Evolutionary conservation across 1,140 invertebrate genomes (phyloP).

Genomic region (Aradophagus sp.): DNA sequence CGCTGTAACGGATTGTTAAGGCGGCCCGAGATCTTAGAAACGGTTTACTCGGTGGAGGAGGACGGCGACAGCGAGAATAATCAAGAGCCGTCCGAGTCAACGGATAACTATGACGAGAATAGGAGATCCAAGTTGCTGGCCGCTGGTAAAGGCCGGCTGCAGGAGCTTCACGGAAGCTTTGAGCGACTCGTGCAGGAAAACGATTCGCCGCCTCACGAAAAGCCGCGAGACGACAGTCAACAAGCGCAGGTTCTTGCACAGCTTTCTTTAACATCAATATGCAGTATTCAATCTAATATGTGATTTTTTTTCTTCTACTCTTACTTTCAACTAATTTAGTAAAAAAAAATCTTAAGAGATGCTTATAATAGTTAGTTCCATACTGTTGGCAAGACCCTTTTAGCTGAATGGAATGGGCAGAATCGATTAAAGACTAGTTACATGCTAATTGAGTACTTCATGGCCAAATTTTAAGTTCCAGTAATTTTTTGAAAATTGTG

Average conservation of each 20-base stretch:
- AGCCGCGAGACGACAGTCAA: slow-evolving; percentile 69
- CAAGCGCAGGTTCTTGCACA: slow-evolving; percentile 66
- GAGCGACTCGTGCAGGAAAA: slow-evolving; percentile 71
- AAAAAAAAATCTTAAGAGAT: too few relatives aligned
- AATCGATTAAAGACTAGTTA: too few relatives aligned
- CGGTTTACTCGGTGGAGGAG: slow-evolving; percentile 89
- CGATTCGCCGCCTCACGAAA: slow-evolving; percentile 61
- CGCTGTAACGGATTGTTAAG: slow-evolving; percentile 84
- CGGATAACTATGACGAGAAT: slow-evolving; percentile 64
- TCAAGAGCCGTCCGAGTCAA: slow-evolving; percentile 73
- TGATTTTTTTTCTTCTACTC: too few relatives aligned
- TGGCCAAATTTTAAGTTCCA: too few relatives aligned
- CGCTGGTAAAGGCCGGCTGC: slow-evolving; percentile 65
- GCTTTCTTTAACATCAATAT: too few relatives aligned
- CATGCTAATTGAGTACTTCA: too few relatives aligned
- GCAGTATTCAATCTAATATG: too few relatives aligned
- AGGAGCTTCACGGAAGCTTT: slow-evolving; percentile 73
- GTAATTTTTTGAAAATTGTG: too few relatives aligned
- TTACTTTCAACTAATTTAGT: too few relatives aligned
- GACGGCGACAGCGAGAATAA: slow-evolving; percentile 81
- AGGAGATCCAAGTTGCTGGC: slow-evolving; percentile 57
- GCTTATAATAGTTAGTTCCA: too few relatives aligned
- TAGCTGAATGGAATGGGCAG: too few relatives aligned
- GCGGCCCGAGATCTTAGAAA: slow-evolving; percentile 87
- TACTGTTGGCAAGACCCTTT: too few relatives aligned